Evolutionary conservation across 2,113 vertebrate species (phyloP).

Genomic region (Trichechus manatus): DNA sequence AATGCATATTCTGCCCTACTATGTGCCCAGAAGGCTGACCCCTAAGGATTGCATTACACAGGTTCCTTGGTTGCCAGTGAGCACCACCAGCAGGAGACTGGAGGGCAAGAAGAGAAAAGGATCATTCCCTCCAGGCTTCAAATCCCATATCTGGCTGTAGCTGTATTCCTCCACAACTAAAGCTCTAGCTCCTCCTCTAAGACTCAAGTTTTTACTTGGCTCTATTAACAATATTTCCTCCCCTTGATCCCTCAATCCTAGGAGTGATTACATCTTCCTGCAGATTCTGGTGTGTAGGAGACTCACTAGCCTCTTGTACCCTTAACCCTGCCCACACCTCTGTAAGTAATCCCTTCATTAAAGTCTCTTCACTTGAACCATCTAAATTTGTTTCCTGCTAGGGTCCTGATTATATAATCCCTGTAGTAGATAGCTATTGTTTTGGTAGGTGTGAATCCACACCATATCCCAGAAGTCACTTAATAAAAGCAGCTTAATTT

Average conservation of each 20-base stretch:
- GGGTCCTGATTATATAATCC: neutral
- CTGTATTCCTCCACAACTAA: neutral
- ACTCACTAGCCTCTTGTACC: neutral
- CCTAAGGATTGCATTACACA: neutral
- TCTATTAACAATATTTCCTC: neutral
- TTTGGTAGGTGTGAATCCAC: neutral
- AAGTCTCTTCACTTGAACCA: neutral
- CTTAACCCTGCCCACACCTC: neutral
- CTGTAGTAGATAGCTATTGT: neutral
- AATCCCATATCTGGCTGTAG: neutral
- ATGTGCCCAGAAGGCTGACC: neutral
- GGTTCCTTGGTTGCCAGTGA: neutral
- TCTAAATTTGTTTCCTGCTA: neutral
- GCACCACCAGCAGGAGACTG: neutral
- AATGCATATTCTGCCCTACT: neutral
- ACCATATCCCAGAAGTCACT: neutral
- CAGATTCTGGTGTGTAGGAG: neutral
- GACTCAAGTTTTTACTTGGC: neutral
- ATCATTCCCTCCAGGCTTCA: neutral
- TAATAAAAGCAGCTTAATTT: slow-evolving; percentile 48
- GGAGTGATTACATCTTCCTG: neutral
- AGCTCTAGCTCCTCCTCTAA: neutral
- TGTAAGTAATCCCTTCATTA: neutral
- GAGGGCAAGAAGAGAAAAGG: neutral
- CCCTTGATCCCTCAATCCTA: neutral